Evolutionary conservation across 2,113 vertebrate species (phyloP), one percentile per base, ranked within the genome.

Genomic region (Ceyx cyanopectus): DNA sequence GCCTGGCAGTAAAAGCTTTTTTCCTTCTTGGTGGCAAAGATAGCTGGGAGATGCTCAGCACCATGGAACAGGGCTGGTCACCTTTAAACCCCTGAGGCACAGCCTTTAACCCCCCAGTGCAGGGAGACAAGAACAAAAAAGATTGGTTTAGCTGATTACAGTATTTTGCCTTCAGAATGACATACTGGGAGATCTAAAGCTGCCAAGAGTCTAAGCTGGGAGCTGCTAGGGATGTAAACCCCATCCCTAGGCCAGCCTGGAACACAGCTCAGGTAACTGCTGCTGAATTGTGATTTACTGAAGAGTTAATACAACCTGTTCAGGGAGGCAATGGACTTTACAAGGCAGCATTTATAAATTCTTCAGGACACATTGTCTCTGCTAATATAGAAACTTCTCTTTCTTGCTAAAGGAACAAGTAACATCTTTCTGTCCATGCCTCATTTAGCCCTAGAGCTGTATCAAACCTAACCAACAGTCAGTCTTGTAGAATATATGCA

Each of bases 401-500:
- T 23, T 50, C 60, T 76, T 73, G n/a, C 53, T 50, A 19, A 43
- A 93, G 34, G 40, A 87, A 57, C 19, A 86, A 43, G 46, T 32
- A 57, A 19, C 19, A 27, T n/a, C 29, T 57, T 75, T 18, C 29
- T 63, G 19, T 45, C 19, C 66, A 4, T 74, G 45, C 34, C 37
- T 87, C 34, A 15, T 78, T 89, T 83, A 91, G 30, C 37, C 50
- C 69, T 5, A 53, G 4, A 89, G 46, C 53, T 85, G 29, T 30
- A 83, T 45, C 68, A 81, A 67, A 87, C 54, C 29, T 51, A 83
- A 77, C 45, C 57, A 72, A 58, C 0, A 81, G 63, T 51, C 37
- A 78, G 19, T 77, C 85, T 69, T 58, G 80, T 41, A 80, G 27
- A 85, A 92, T 68, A 85, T 37, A 93, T 80, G 85, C 87, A 95